These are phyloP conservation scores for Himalopsyche anomala DNA, from an alignment of 2,888 invertebrate genomes.

Conservation along the genomic window DNA sequence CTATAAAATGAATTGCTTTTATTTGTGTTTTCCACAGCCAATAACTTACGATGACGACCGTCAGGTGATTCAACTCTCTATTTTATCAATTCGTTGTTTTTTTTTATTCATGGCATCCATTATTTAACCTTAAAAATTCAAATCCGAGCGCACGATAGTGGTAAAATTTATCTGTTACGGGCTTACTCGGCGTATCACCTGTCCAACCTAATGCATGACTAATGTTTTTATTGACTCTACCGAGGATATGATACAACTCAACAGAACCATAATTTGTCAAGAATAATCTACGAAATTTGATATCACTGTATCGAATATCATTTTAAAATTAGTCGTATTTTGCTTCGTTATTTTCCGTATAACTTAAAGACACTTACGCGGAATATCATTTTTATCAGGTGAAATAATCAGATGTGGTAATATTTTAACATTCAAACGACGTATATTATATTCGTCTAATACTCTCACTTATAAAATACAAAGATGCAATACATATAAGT, in stretches of 20 bases:
- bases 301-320: conserved; percentile 52
- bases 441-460: not conserved
- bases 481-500: not conserved
- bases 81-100: conserved; percentile 44
- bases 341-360: conserved; percentile 27
- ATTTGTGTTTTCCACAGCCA: conserved; percentile 36
- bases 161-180: conserved; percentile 54
- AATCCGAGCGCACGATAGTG: conserved; percentile 46
- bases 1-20: conserved; percentile 38
- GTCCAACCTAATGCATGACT: conserved; percentile 60
- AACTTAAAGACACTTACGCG: not conserved
- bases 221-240: conserved; percentile 64
- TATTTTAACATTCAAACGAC: conserved; percentile 54
- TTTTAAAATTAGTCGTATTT: conserved; percentile 35
- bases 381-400: conserved; percentile 42
- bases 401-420: conserved; percentile 24
- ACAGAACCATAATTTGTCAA: conserved; percentile 55
- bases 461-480: not conserved
- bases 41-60: conserved; percentile 37
- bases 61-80: conserved; percentile 8
- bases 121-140: conserved; percentile 50
- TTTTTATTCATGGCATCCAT: conserved; percentile 36
- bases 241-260: conserved; percentile 59
- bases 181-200: conserved; percentile 57
- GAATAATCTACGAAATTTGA: conserved; percentile 57